Evolutionary conservation across 2,797 vertebrate species (phyloP).

Genomic region (Threskiornis aethiopicus): DNA sequence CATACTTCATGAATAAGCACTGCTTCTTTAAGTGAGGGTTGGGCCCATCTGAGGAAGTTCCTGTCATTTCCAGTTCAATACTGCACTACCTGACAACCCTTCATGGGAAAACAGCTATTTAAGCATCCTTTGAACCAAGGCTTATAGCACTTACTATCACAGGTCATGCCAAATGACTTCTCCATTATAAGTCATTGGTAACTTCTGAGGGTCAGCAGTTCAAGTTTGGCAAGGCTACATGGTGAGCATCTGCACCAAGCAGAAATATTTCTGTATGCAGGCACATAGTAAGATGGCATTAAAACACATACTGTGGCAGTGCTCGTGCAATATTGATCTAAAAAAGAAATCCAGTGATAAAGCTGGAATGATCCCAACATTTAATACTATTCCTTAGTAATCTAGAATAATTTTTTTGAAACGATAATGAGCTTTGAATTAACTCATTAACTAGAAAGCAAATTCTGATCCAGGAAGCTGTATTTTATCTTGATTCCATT

Average conservation of each 20-base stretch:
- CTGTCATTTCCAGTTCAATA: neutral
- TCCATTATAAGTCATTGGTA: neutral
- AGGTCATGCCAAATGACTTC: neutral
- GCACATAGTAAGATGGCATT: rapidly evolving
- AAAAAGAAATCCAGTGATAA: neutral
- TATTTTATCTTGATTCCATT: constrained; percentile 9
- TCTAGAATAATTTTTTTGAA: neutral
- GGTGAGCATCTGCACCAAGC: neutral
- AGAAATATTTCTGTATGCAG: neutral
- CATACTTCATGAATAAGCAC: neutral
- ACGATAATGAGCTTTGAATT: neutral
- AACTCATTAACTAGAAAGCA: neutral
- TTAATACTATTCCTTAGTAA: neutral
- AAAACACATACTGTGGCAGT: neutral
- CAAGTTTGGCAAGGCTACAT: neutral
- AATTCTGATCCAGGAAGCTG: constrained; percentile 6
- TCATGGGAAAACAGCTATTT: neutral
- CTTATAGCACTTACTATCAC: neutral
- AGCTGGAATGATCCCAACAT: neutral
- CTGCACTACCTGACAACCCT: neutral
- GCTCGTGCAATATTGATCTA: neutral
- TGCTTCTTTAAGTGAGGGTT: neutral
- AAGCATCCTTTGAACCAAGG: neutral
- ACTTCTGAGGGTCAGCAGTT: neutral
- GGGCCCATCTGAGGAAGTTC: neutral